These are phyloP conservation scores for Junonia oenone DNA, from an alignment of 2,888 invertebrate species.

Conservation along the genomic window DNA sequence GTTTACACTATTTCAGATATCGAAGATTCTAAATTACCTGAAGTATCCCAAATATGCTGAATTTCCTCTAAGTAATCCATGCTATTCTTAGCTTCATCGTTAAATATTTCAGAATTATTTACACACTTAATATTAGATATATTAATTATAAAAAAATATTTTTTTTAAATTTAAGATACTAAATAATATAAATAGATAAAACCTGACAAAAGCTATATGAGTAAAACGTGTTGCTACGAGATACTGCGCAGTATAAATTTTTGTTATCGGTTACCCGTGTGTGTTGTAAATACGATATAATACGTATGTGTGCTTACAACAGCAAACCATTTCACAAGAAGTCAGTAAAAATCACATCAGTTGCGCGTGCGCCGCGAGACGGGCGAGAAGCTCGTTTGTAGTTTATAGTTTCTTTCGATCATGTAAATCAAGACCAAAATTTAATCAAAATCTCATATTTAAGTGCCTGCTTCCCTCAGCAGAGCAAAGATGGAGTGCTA, in stretches of 20 bases:
- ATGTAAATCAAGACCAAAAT: constrained; percentile 42
- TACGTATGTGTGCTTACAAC: constrained; percentile 1
- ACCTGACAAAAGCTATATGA: background rate
- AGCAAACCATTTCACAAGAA: constrained; percentile 3
- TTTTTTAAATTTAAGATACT: too few relatives aligned
- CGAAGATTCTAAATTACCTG: too few relatives aligned
- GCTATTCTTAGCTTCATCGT: background rate
- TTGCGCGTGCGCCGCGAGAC: constrained; percentile 67
- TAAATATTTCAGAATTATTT: background rate
- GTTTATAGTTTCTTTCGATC: constrained; percentile 30
- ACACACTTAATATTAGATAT: too few relatives aligned
- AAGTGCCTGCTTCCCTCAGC: constrained; percentile 16
- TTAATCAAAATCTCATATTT: constrained; percentile 17
- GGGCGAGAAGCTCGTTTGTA: constrained; percentile 28
- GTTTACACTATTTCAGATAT: too few relatives aligned
- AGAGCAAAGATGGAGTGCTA: constrained; percentile 85
- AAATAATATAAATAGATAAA: too few relatives aligned
- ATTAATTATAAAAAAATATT: too few relatives aligned
- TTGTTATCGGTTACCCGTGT: constrained; percentile 10
- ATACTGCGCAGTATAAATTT: constrained; percentile 9
- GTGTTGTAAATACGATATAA: background rate
- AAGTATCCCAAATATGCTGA: too few relatives aligned
- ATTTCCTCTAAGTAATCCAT: too few relatives aligned
- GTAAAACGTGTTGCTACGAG: background rate
- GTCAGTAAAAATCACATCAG: constrained; percentile 39